Percentiles rank a stretch among this genome's conserved stretches.
phyloP scores from a whole-genome alignment of 2,888 invertebrate genomes.

The Psococerastis gibbosa region DNA sequence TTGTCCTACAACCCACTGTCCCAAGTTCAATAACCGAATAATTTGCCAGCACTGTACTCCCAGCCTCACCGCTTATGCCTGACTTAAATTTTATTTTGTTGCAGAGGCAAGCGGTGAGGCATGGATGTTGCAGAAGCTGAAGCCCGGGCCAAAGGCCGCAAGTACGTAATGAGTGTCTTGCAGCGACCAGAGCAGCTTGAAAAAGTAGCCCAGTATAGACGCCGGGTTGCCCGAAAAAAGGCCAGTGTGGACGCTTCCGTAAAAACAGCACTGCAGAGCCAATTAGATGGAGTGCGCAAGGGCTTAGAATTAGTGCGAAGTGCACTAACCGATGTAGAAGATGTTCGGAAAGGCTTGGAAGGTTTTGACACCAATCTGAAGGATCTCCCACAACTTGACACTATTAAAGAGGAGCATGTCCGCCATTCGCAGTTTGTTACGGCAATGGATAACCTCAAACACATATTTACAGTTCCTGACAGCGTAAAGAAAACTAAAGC shows the following conservation, averaged over 20 bases:
- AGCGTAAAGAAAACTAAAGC: constrained; percentile 88
- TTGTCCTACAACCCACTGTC: no score
- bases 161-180: constrained; percentile 78
- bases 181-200: constrained; percentile 91
- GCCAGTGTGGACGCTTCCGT: constrained; percentile 85
- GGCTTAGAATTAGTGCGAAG: constrained; percentile 79
- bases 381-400: constrained; percentile 51
- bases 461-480: constrained; percentile 93
- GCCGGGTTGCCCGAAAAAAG: constrained; percentile 55
- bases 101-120: neutral
- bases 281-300: constrained; percentile 87
- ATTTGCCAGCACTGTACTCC: no score
- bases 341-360: constrained; percentile 53
- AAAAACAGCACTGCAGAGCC: constrained; percentile 97
- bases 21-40: no score
- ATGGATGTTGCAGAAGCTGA: constrained; percentile 41
- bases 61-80: neutral
- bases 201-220: constrained; percentile 65
- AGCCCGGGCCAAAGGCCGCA: constrained; percentile 56
- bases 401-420: constrained; percentile 81
- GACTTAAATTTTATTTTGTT: neutral
- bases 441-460: constrained; percentile 94
- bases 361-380: constrained; percentile 40
- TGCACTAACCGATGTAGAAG: constrained; percentile 67
- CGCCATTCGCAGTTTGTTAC: constrained; percentile 93